Conservation (phyloP, 2,888 invertebrate genomes). For the Napeogenes sylphis region DNA sequence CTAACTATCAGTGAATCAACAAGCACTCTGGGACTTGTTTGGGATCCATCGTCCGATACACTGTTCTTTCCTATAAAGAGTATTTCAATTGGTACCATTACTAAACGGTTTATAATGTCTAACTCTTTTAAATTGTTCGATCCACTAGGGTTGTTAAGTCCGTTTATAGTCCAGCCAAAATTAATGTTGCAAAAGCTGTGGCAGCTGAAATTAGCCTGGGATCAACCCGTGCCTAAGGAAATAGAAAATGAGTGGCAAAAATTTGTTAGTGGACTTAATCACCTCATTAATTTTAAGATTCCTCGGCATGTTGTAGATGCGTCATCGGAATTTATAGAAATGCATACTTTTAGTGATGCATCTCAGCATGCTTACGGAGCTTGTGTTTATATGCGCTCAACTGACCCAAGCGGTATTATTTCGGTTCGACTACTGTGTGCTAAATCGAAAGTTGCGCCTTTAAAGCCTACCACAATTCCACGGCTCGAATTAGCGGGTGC, state of each 20-base stretch:
- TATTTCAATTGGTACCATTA: too few relatives aligned
- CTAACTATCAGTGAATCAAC: constrained; percentile 7
- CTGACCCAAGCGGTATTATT: neutral
- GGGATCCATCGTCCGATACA: neutral
- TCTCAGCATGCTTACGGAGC: neutral
- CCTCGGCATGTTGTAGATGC: constrained; percentile 10
- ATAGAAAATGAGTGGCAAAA: constrained; percentile 12
- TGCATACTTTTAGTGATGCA: constrained; percentile 9
- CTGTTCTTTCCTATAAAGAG: constrained; percentile 16
- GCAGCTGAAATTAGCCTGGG: constrained; percentile 22
- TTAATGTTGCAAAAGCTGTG: constrained; percentile 26
- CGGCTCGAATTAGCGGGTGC: constrained; percentile 30
- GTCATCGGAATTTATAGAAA: constrained; percentile 1
- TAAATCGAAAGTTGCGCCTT: constrained; percentile 21
- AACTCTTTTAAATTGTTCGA: constrained; percentile 22
- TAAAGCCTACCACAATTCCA: constrained; percentile 22
- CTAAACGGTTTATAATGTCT: constrained; percentile 11
- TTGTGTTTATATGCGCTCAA: constrained; percentile 8
- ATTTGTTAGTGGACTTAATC: constrained; percentile 7
- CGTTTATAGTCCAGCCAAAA: constrained; percentile 23
- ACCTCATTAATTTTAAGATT: constrained; percentile 7
- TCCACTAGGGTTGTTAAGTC: constrained; percentile 21
- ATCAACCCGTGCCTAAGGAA: constrained; percentile 18
- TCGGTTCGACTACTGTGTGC: constrained; percentile 13
- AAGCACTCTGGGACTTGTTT: constrained; percentile 1